Percentiles rank a stretch among this genome's conserved stretches.
These are phyloP conservation scores for Ylistrum balloti DNA, from an alignment of 1,140 invertebrate species.

Conservation along the genomic window DNA sequence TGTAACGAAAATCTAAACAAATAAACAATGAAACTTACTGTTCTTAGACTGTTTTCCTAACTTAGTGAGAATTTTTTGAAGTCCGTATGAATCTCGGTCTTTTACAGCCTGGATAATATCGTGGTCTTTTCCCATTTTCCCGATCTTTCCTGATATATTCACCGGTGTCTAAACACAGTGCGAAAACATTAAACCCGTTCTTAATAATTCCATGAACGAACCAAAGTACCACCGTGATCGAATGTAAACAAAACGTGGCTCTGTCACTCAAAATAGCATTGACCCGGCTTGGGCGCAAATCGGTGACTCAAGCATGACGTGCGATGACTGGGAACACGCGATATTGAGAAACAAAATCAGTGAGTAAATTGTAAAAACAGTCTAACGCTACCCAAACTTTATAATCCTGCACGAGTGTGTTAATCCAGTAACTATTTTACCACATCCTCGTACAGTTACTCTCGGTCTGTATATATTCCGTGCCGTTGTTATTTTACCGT, in stretches of 20 bases:
- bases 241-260: constrained; percentile 38
- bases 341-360: neutral
- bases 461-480: neutral
- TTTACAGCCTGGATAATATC: constrained; percentile 70
- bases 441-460: neutral
- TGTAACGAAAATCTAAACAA: no score
- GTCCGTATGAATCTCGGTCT: constrained; percentile 60
- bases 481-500: neutral
- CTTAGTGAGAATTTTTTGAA: constrained; percentile 66
- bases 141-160: neutral
- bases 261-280: constrained; percentile 22
- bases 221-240: neutral
- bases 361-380: constrained; percentile 30
- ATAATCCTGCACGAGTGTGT: neutral
- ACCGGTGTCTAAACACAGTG: neutral
- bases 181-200: neutral
- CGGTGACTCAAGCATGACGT: constrained; percentile 37
- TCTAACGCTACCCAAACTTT: neutral
- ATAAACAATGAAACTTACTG: constrained; percentile 51
- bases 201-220: neutral
- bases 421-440: neutral
- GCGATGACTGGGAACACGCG: constrained; percentile 1
- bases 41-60: constrained; percentile 59
- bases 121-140: constrained; percentile 69
- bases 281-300: constrained; percentile 31